Base-by-base conservation (phyloP, 1,140 invertebrate species). In the Trissolcus basalis region DNA sequence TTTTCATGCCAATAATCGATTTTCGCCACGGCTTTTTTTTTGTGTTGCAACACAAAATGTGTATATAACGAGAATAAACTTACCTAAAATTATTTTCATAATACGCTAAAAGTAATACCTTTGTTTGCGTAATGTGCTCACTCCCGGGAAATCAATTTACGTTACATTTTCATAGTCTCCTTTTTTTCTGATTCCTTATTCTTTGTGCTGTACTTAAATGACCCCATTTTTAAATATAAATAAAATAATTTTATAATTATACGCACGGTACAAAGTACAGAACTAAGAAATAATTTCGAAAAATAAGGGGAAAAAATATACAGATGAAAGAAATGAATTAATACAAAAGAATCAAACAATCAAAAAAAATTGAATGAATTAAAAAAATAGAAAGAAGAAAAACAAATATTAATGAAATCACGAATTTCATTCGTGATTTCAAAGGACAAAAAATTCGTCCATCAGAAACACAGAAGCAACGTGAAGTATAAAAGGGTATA, bases 1-100 rank as follows among this genome's bases (percentile, higher is more conserved):
- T 73, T 65, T 67, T 60, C 50, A 67, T 54, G 69, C 69, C 69
- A 65, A 73, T 73, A 73, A 73, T 73, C 61, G 70, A 73, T 73
- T 73, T 65, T 58, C 33, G 32, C 55, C 44, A 55, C 47, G 54
- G n/a, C n/a, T n/a, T n/a, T n/a, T 65, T 73, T 73, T 64, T 65
- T 58, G 58, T 59, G 59, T 49, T 50, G 55, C 56, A 51, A 64
- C 15, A 74, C 56, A 74, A 74, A 74, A 74, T 61, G 70, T 74
- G 70, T 74, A 56, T 61, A 63, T 61, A 74, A 61, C 61, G 45
- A 74, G 56, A 74, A 67, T 74, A 74, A 74, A 74, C 51, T 67
- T 56, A 67, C 61, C 63, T 74, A 74, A 67, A 67, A 74, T 36
- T 67, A 56, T 67, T 55, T 67, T 67, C 63, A 74, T 67, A 50